These are phyloP conservation scores for Meriones psammophilus DNA, from an alignment of 2,797 vertebrate species.

Conservation along the genomic window DNA sequence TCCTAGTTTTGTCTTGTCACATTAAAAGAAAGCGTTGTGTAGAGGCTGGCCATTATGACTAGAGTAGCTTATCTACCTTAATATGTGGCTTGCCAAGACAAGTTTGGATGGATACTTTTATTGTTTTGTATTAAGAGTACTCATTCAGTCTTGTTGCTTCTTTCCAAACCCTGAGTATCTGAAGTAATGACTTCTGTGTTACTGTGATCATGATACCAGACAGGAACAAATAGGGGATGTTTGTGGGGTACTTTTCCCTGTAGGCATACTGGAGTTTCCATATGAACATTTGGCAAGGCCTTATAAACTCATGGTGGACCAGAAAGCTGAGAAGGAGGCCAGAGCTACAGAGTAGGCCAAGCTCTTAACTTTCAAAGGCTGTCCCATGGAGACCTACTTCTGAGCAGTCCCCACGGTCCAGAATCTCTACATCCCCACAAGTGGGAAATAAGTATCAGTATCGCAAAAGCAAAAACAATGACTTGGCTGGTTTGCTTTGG, in stretches of 20 bases:
- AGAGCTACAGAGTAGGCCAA: background rate
- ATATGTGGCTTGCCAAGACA: background rate
- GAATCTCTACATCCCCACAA: background rate
- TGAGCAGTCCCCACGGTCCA: background rate
- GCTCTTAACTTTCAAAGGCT: background rate
- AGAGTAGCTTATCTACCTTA: background rate
- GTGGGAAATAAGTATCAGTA: background rate
- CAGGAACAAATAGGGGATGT: background rate
- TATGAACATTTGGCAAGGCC: background rate
- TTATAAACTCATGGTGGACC: background rate
- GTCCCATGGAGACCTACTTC: background rate
- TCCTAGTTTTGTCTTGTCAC: slow-evolving; percentile 53
- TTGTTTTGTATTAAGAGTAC: slow-evolving; percentile 21
- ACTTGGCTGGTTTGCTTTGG: background rate
- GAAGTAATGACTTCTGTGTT: background rate
- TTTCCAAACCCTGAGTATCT: background rate
- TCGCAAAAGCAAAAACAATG: background rate
- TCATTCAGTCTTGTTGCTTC: background rate
- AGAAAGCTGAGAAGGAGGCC: background rate
- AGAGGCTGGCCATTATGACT: background rate
- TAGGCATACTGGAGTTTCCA: too few relatives aligned
- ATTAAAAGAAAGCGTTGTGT: background rate
- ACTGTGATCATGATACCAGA: background rate
- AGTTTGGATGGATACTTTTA: background rate
- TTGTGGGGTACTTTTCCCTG: background rate